phyloP scores from a whole-genome alignment of 2,797 vertebrate species.

The Coregonus suidteri region DNA sequence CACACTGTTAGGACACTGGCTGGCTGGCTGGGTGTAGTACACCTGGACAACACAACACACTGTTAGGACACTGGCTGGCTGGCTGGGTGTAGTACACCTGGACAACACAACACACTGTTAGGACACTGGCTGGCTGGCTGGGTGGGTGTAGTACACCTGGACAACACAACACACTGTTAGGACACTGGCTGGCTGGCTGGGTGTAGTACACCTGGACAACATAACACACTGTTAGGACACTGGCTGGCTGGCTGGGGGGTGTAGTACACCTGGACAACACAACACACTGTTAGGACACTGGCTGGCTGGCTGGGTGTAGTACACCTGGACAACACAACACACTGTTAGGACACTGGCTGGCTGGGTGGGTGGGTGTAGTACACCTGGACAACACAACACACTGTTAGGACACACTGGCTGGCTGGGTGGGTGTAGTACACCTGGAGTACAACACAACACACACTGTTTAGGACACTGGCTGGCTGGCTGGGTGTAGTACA shows the following conservation, averaged over 20 bases:
- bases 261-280: slow-evolving; percentile 86
- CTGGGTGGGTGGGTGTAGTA: slow-evolving; percentile 76
- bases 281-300: slow-evolving; percentile 7
- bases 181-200: neutral
- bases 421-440: slow-evolving; percentile 76
- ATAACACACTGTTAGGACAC: slow-evolving; percentile 11
- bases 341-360: neutral
- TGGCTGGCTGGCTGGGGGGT: too few relatives aligned
- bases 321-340: slow-evolving; percentile 77
- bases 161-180: slow-evolving; percentile 28
- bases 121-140: neutral
- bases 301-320: slow-evolving; percentile 59
- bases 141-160: slow-evolving; percentile 85
- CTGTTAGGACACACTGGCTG: neutral
- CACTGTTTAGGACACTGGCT: neutral
- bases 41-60: slow-evolving; percentile 72
- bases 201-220: slow-evolving; percentile 84
- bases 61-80: neutral
- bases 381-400: slow-evolving; percentile 72
- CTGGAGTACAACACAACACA: slow-evolving; percentile 67
- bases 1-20: slow-evolving; percentile 4
- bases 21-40: slow-evolving; percentile 76
- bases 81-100: slow-evolving; percentile 83
- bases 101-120: slow-evolving; percentile 27
- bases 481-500: slow-evolving; percentile 79